Evolutionary conservation across 2,888 invertebrate genomes (phyloP).

Genomic region (Rhopalosiphum nymphaeae): DNA sequence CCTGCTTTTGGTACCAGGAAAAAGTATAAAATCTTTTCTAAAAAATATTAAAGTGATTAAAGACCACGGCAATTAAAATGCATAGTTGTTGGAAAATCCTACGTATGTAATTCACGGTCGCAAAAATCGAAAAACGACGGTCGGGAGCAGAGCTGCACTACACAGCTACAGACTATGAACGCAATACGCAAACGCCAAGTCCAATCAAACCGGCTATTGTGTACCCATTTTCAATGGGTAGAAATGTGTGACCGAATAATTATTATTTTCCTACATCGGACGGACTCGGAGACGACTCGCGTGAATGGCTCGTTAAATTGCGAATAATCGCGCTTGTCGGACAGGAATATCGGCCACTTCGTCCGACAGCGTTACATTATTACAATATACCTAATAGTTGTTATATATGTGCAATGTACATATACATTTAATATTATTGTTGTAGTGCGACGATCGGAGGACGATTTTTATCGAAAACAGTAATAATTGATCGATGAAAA

Average conservation of each 20-base stretch:
- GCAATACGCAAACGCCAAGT: not conserved
- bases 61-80: no score
- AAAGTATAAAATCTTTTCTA: no score
- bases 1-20: no score
- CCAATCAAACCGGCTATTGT: constrained; percentile 46
- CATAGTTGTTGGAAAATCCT: no score
- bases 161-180: not conserved
- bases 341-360: not conserved
- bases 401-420: no score
- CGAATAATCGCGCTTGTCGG: not conserved
- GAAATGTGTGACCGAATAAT: constrained; percentile 22
- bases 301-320: constrained; percentile 50
- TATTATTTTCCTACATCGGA: not conserved
- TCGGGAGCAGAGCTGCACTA: not conserved
- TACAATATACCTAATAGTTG: not conserved
- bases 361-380: not conserved
- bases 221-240: constrained; percentile 35
- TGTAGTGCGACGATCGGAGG: no score
- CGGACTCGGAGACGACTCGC: not conserved
- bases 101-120: no score
- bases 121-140: not conserved
- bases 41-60: no score
- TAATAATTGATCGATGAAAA: not conserved
- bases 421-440: no score
- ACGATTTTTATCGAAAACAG: not conserved